phyloP scores from a whole-genome alignment of 2,797 vertebrate species.

The Acanthis flammea region DNA sequence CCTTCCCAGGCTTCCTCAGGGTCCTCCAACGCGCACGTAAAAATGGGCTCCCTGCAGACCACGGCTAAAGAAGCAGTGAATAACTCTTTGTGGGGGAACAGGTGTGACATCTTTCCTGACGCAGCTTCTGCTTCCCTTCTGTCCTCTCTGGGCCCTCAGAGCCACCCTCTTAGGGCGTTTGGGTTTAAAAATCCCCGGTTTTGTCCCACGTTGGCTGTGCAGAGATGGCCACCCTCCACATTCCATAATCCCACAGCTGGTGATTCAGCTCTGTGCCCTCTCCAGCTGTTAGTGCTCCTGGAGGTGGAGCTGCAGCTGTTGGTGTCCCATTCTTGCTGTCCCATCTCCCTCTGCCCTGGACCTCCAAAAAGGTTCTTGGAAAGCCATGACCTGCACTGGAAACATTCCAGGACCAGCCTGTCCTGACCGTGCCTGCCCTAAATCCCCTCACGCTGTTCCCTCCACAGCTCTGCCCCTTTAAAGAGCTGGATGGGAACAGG shows the following conservation, averaged over 20 bases:
- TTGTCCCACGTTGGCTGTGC: fast-evolving
- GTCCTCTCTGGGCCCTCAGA: not conserved
- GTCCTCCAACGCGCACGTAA: constrained; percentile 92
- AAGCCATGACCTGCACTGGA: not conserved
- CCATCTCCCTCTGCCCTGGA: not conserved
- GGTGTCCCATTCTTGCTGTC: not conserved
- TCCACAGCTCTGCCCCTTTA: not conserved
- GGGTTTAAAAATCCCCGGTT: fast-evolving
- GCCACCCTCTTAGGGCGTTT: fast-evolving
- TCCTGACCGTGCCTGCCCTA: not conserved
- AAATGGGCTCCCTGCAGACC: constrained; percentile 86
- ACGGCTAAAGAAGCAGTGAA: constrained; percentile 90
- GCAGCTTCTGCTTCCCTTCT: not conserved
- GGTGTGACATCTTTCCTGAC: constrained; percentile 77
- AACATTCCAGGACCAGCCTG: not conserved
- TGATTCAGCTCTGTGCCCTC: not conserved
- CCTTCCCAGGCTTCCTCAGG: constrained; percentile 97
- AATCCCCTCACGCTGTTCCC: not conserved
- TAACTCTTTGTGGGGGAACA: constrained; percentile 97
- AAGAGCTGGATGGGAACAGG: not conserved
- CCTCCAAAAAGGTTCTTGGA: not conserved
- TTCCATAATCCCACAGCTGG: not conserved
- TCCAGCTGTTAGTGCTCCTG: not conserved
- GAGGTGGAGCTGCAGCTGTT: not conserved
- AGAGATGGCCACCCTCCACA: not conserved